Evolutionary conservation across 2,888 invertebrate species (phyloP).

Genomic region (Emesis furor): DNA sequence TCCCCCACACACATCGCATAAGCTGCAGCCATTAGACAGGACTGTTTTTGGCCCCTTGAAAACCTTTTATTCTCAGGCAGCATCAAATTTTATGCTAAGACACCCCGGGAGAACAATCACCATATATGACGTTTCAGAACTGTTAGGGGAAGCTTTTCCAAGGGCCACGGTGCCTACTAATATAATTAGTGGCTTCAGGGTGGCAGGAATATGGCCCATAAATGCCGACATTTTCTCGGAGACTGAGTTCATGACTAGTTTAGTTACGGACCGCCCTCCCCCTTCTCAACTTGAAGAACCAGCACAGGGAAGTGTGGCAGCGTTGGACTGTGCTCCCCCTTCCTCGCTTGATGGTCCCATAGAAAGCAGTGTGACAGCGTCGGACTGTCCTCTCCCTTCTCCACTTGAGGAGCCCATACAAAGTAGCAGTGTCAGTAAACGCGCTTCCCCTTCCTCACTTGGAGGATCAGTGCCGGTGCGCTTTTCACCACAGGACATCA

Average conservation of each 20-base stretch:
- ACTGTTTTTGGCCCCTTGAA: slow-evolving; percentile 62
- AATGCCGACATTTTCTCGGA: background rate
- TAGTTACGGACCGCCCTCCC: background rate
- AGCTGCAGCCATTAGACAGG: slow-evolving; percentile 69
- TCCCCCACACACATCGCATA: slow-evolving; percentile 60
- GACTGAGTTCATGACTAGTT: background rate
- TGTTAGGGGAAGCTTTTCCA: background rate
- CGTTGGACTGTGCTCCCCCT: background rate
- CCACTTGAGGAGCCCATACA: background rate
- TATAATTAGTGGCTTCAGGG: background rate
- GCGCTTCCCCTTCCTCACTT: background rate
- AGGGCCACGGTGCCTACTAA: background rate
- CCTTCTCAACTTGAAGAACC: background rate
- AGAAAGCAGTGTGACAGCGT: background rate
- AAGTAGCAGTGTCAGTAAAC: background rate
- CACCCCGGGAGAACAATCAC: background rate
- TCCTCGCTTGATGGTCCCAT: background rate
- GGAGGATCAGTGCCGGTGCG: background rate
- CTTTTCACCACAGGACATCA: background rate
- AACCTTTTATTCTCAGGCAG: slow-evolving; percentile 48
- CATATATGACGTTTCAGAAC: background rate
- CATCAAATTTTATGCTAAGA: slow-evolving; percentile 53
- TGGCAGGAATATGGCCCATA: background rate
- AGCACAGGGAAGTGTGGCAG: background rate
- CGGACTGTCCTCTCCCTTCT: background rate